Percentiles rank a stretch among this genome's conserved stretches.
These are phyloP conservation scores for Bubo bubo DNA, from an alignment of 2,113 vertebrate species.

Conservation along the genomic window DNA sequence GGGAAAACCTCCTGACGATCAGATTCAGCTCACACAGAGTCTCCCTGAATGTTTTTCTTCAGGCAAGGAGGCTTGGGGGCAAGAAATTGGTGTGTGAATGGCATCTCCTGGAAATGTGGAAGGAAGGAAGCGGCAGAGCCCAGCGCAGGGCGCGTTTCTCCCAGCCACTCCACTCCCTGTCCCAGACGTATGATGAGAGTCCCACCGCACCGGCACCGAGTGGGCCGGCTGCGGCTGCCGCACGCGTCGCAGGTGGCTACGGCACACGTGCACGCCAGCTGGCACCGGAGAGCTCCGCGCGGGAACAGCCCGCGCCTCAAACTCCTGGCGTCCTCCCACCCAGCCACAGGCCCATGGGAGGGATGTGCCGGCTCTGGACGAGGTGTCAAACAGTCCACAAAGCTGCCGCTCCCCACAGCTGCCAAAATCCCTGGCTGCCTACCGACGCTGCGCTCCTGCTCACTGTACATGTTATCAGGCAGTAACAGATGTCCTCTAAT, in stretches of 20 bases:
- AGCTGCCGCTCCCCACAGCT: neutral
- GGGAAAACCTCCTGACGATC: neutral
- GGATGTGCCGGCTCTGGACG: fast-evolving
- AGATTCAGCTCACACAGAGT: conserved; percentile 19
- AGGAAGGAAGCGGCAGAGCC: neutral
- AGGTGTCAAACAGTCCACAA: neutral
- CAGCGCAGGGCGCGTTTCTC: fast-evolving
- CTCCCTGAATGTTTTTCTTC: conserved; percentile 50
- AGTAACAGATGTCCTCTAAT: conserved; percentile 16
- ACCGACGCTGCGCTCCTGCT: neutral
- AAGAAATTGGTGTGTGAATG: neutral
- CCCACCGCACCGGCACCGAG: fast-evolving
- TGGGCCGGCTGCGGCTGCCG: neutral
- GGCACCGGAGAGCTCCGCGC: neutral
- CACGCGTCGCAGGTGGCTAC: neutral
- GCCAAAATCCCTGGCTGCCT: conserved; percentile 16
- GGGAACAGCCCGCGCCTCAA: fast-evolving
- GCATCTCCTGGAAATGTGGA: neutral
- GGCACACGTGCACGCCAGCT: neutral
- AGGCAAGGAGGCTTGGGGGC: conserved; percentile 2
- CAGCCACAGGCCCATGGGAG: fast-evolving
- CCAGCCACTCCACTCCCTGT: neutral
- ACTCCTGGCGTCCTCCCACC: neutral
- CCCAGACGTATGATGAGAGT: neutral
- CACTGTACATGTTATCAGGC: neutral